A percentile compares a stretch with the other conserved stretches of the same genome.
phyloP scores from a whole-genome alignment of 2,797 vertebrate genomes.

The Squalus acanthias region DNA sequence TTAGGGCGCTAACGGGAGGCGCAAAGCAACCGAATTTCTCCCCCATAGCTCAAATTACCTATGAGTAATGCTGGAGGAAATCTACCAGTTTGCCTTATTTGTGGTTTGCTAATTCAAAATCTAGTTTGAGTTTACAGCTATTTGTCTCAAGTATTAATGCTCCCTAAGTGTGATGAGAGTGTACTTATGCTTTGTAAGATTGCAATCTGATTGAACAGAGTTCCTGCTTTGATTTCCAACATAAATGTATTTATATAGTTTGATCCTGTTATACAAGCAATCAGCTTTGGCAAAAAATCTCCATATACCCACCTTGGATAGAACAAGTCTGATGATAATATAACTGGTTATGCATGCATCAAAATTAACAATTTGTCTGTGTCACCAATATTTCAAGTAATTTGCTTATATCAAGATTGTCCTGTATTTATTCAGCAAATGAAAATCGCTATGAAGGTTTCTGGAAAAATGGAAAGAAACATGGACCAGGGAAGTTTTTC shows the following conservation, averaged over 20 bases:
- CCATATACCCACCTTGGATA: not conserved
- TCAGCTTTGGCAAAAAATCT: not conserved
- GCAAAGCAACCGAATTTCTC: too few relatives aligned
- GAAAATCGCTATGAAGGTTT: slow-evolving; percentile 75
- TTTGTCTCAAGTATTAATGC: not conserved
- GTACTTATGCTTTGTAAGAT: not conserved
- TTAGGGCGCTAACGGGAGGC: too few relatives aligned
- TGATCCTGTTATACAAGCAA: not conserved
- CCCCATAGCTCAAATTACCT: not conserved
- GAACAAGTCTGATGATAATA: not conserved
- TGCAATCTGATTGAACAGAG: not conserved
- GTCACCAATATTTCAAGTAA: not conserved
- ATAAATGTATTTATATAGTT: not conserved
- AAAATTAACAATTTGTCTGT: not conserved
- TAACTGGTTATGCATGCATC: not conserved
- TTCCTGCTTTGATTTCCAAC: not conserved
- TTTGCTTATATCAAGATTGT: not conserved
- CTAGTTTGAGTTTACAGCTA: not conserved
- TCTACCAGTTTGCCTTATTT: not conserved
- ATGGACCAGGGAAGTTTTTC: slow-evolving; percentile 71
- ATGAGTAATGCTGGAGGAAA: not conserved
- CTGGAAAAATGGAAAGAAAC: slow-evolving; percentile 78
- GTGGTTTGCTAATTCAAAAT: not conserved
- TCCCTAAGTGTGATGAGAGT: not conserved
- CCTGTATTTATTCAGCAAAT: slow-evolving; percentile 59